These are phyloP conservation scores for Drosophila bifasciata DNA, from an alignment of 1,140 invertebrate species.

Conservation along the genomic window DNA sequence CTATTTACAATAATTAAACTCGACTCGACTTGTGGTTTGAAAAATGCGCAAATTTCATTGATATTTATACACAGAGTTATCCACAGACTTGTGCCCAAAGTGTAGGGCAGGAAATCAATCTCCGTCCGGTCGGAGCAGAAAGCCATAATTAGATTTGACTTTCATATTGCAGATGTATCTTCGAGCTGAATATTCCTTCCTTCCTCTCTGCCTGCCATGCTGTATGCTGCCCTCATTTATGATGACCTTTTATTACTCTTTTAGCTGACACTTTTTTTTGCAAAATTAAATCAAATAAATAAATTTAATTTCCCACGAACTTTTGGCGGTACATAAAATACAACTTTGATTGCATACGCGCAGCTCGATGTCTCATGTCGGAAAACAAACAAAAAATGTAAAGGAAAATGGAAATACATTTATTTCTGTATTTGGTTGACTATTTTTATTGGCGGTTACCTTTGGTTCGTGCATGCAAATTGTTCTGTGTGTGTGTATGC, in stretches of 20 bases:
- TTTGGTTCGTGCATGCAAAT: constrained; percentile 58
- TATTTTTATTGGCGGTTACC: constrained; percentile 77
- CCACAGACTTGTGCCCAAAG: constrained; percentile 10
- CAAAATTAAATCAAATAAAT: constrained; percentile 65
- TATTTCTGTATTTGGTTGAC: constrained; percentile 53
- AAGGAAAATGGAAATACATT: constrained; percentile 31
- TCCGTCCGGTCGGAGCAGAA: too few relatives aligned
- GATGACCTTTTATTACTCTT: constrained; percentile 36
- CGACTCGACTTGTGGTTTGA: constrained; percentile 30
- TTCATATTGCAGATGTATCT: too few relatives aligned
- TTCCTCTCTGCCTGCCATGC: too few relatives aligned
- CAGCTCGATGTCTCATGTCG: constrained; percentile 39
- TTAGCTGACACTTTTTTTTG: constrained; percentile 53
- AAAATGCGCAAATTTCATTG: constrained; percentile 53
- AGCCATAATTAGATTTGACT: too few relatives aligned
- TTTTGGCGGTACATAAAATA: constrained; percentile 51
- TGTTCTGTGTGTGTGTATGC: constrained; percentile 53
- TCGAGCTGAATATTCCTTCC: too few relatives aligned
- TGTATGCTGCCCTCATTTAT: constrained; percentile 33
- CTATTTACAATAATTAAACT: constrained; percentile 53
- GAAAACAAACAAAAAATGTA: constrained; percentile 41
- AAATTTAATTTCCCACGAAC: constrained; percentile 64
- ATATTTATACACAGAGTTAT: constrained; percentile 44
- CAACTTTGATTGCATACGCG: constrained; percentile 45
- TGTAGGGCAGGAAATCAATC: neutral